A percentile compares a stretch with the other conserved stretches of the same genome.
These are phyloP conservation scores for Arenaria interpres DNA, from an alignment of 2,113 vertebrate species.

Conservation along the genomic window DNA sequence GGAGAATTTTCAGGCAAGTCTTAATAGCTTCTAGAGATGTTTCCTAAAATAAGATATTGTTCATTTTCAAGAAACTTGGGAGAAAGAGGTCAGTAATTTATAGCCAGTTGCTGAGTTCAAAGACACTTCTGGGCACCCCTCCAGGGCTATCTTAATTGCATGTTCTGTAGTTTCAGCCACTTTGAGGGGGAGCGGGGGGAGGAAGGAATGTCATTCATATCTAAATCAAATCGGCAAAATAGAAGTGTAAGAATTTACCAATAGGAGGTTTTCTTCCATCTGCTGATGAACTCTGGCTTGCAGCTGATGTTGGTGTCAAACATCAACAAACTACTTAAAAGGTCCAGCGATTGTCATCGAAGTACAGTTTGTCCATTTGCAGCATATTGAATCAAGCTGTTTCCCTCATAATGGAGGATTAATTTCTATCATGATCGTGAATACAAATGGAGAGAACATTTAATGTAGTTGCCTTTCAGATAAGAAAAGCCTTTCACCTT, in stretches of 20 bases:
- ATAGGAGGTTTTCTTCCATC: neutral
- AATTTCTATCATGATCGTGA: neutral
- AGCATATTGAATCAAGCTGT: neutral
- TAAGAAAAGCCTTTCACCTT: neutral
- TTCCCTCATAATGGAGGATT: constrained; percentile 13
- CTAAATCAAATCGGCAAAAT: neutral
- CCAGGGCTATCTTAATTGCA: neutral
- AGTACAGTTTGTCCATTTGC: neutral
- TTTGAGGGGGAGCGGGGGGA: neutral
- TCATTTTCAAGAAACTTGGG: neutral
- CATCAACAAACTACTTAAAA: neutral
- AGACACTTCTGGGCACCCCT: neutral
- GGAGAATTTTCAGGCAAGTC: neutral
- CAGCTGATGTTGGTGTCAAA: neutral
- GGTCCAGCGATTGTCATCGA: neutral
- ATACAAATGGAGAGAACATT: neutral
- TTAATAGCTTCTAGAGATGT: neutral
- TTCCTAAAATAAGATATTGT: neutral
- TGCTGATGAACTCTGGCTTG: neutral
- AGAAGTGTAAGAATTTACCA: neutral
- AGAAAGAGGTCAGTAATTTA: neutral
- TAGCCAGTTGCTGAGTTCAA: neutral
- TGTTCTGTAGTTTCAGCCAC: neutral
- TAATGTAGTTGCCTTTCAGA: neutral
- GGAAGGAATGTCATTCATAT: neutral